These are phyloP conservation scores for Anthopleura xanthogrammica DNA, from an alignment of 92 coral and sea anemone genomes.

Conservation along the genomic window DNA sequence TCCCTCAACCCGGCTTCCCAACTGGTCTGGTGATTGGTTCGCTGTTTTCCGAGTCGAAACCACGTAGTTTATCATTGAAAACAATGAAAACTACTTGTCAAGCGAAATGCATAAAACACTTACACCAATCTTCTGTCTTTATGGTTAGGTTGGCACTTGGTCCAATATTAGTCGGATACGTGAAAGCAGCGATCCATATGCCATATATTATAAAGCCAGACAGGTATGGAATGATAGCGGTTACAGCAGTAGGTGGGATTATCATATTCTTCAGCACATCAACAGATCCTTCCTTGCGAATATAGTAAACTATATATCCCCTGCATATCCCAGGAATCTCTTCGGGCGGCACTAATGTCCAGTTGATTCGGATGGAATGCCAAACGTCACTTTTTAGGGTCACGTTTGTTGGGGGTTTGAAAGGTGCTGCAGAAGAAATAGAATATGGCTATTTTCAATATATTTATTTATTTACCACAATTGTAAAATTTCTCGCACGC, in stretches of 20 bases:
- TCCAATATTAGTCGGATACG: constrained; percentile 17
- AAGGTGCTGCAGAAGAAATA: constrained; percentile 18
- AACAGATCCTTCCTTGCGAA: constrained; percentile 31
- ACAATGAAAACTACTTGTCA: neutral
- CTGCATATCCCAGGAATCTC: constrained; percentile 54
- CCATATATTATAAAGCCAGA: constrained; percentile 35
- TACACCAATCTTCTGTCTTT: constrained; percentile 31
- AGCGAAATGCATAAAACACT: neutral
- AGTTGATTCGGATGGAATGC: constrained; percentile 30
- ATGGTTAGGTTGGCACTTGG: constrained; percentile 16
- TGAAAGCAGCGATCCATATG: constrained; percentile 28
- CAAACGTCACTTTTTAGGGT: constrained; percentile 26
- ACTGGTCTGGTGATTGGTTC: no score
- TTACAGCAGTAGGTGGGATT: constrained; percentile 4
- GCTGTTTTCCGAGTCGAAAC: no score
- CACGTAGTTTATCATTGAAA: neutral
- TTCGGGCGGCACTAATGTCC: constrained; percentile 27
- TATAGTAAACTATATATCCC: constrained; percentile 54
- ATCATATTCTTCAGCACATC: constrained; percentile 18
- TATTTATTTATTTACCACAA: no score
- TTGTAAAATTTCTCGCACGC: no score
- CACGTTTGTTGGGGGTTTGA: constrained; percentile 11
- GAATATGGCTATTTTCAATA: neutral
- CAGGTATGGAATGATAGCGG: constrained; percentile 8
- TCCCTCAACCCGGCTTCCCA: no score